A percentile compares a stretch with the other conserved stretches of the same genome.
These are phyloP conservation scores for Dicerorhinus sumatrensis DNA, from an alignment of 2,113 vertebrate genomes.

Conservation along the genomic window DNA sequence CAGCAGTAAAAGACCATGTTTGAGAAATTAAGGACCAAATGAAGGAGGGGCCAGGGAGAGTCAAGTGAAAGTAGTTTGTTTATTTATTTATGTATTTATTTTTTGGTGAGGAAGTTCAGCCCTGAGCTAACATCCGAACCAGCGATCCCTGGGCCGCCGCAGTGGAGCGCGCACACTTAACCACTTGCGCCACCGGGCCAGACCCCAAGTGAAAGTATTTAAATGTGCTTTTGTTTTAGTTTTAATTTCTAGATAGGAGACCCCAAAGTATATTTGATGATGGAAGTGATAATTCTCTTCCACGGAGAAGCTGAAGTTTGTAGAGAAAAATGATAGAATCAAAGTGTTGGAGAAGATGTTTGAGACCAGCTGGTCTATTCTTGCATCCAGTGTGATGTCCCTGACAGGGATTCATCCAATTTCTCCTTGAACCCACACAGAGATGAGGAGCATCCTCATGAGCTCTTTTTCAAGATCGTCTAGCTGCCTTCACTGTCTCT, in stretches of 20 bases:
- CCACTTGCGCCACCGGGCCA: too few relatives aligned
- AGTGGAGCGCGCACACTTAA: too few relatives aligned
- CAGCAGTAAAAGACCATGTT: neutral
- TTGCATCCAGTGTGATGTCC: too few relatives aligned
- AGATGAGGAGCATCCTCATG: neutral
- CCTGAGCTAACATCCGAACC: too few relatives aligned
- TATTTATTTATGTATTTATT: too few relatives aligned
- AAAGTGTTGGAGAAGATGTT: neutral
- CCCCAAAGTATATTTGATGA: neutral
- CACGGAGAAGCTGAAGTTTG: neutral
- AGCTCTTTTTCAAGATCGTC: neutral
- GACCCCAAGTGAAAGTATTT: neutral
- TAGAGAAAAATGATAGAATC: neutral
- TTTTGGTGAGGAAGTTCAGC: too few relatives aligned
- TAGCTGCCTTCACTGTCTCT: neutral
- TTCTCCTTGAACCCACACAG: neutral
- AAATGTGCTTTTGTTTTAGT: neutral
- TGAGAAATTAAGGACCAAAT: neutral
- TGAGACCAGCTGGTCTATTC: neutral
- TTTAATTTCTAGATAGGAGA: conserved; percentile 14
- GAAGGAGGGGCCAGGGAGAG: neutral
- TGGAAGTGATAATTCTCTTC: neutral
- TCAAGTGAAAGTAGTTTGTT: neutral
- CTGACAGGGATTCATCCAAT: neutral
- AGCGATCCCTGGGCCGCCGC: too few relatives aligned